Evolutionary conservation across 2,888 invertebrate genomes (phyloP).

Genomic region (Auanema freiburgensis): DNA sequence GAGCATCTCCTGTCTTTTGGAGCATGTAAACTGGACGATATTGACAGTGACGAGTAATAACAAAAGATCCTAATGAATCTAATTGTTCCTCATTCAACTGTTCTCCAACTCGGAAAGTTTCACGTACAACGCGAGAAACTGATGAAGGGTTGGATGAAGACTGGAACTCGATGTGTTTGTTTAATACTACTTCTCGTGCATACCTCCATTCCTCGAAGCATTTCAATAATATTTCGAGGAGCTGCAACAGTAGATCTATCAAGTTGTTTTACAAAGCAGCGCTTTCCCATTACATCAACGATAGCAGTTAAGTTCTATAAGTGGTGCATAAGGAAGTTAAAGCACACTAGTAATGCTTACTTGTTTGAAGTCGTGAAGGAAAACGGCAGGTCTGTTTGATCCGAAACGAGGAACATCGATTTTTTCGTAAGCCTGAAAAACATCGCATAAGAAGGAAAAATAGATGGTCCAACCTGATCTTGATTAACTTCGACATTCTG

Average conservation of each 20-base stretch:
- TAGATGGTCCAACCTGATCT: conserved; percentile 67
- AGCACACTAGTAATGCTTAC: conserved; percentile 64
- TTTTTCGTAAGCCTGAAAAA: conserved; percentile 74
- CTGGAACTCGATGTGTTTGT: conserved; percentile 4
- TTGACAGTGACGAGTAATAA: conserved; percentile 52
- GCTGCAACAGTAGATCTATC: conserved; percentile 67
- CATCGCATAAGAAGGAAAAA: neutral
- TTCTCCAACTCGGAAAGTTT: conserved; percentile 54
- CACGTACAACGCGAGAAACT: conserved; percentile 50
- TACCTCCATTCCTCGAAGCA: conserved; percentile 73
- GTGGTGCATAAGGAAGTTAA: neutral
- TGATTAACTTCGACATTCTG: conserved; percentile 59
- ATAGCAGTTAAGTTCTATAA: conserved; percentile 76
- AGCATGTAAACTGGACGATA: conserved; percentile 48
- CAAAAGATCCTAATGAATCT: conserved; percentile 36
- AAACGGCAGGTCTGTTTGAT: conserved; percentile 80
- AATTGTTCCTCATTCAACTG: conserved; percentile 42
- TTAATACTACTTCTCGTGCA: conserved; percentile 64
- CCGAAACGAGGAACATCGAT: conserved; percentile 84
- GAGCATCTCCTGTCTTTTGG: conserved; percentile 23
- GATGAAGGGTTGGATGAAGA: neutral
- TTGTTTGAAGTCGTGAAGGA: conserved; percentile 87
- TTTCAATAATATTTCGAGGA: conserved; percentile 73
- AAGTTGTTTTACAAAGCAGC: conserved; percentile 88
- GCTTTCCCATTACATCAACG: conserved; percentile 75